Conservation (phyloP, 2,797 vertebrate genomes). For the Danio choprae region DNA sequence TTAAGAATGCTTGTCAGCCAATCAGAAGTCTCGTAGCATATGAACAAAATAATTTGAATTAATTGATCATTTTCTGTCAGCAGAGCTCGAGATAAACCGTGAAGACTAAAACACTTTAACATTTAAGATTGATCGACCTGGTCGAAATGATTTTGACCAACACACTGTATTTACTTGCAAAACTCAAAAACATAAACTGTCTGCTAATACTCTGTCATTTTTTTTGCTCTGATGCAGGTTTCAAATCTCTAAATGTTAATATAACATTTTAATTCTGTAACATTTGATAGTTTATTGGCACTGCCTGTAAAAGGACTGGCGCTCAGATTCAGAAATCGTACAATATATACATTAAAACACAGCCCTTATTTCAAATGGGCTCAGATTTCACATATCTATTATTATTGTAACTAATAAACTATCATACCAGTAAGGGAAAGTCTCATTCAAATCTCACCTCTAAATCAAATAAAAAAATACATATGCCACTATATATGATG, state of each 20-base stretch:
- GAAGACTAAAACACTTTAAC: neutral
- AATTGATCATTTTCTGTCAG: too few relatives aligned
- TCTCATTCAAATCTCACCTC: neutral
- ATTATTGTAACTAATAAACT: conserved; percentile 21
- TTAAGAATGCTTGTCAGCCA: too few relatives aligned
- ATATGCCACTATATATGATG: too few relatives aligned
- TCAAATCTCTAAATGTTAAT: conserved; percentile 75
- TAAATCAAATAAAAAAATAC: neutral
- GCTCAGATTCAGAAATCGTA: conserved; percentile 69
- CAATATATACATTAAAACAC: conserved; percentile 72
- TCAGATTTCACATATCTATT: conserved; percentile 62
- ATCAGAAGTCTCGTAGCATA: too few relatives aligned
- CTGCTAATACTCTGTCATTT: neutral
- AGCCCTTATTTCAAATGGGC: conserved; percentile 74
- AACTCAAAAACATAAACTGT: neutral
- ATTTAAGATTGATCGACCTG: neutral
- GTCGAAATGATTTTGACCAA: neutral
- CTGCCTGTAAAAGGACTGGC: conserved; percentile 41
- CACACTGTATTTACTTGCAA: conserved; percentile 3
- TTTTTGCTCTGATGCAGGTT: conserved; percentile 23
- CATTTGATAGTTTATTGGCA: conserved; percentile 60
- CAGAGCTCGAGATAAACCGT: neutral
- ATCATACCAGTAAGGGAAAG: conserved; percentile 4
- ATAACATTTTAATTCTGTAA: conserved; percentile 75
- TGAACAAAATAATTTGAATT: neutral